Base-by-base conservation (phyloP, 1,140 invertebrate species). In the Geopemphigus sp. region DNA sequence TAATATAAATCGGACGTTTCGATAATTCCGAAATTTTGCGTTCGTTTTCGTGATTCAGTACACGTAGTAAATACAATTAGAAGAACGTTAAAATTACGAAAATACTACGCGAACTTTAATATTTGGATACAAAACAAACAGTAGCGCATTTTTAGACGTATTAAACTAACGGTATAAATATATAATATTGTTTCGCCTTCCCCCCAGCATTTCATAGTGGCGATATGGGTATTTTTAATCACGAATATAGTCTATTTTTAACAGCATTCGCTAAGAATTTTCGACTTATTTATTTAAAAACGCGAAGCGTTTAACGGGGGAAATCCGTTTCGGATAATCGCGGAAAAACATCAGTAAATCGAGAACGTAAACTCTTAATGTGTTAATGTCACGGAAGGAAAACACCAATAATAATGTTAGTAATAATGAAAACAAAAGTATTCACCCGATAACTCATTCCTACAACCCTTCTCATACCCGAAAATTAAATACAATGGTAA, bases 321-420 rank as follows among this genome's bases (percentile, higher is more conserved):
- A 3, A 68, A 50, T 47, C 22, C 45, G n/a, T 17, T 68, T 68
- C 6, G 22, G 66, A 50, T 68, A 50, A 68, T 68, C 22, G 22
- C 8, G 6, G 1, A 8, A 39, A n/a, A 26, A 68, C 66, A 68
- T 68, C 4, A 22, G 66, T 68, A 26, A 68, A 68, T 45, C 45
- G 12, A 47, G 66, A 12, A 22, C 22, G 24, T 14, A 47, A 50
- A 50, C 22, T 68, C 22, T 68, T 68, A 68, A 68, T 68, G 39
- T 50, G 66, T 68, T 68, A 68, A 15, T 68, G 66, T 68, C 66
- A n/a, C n/a, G n/a, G 66, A 68, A 45, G 39, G 66, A 72, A 24
- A 54, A 26, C 17, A 72, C 53, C 45, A 29, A 72, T 50, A 50
- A 12, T 50, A 50, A 50, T 50, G 12, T 12, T 50, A 50, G 14